These are phyloP conservation scores for Microctonus brassicae DNA, from an alignment of 2,888 invertebrate genomes.

Conservation along the genomic window DNA sequence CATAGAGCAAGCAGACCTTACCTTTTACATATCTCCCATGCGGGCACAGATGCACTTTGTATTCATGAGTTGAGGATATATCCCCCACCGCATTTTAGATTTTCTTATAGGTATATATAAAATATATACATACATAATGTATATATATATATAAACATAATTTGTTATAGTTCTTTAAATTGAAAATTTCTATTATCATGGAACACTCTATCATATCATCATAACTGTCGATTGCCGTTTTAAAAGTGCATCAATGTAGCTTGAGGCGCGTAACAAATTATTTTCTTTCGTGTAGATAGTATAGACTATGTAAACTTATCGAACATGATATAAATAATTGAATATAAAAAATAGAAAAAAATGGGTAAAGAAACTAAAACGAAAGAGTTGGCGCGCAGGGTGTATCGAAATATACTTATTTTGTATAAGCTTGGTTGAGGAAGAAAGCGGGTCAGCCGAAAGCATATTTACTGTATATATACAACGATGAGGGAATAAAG, in stretches of 20 bases:
- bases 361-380: background rate
- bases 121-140: background rate
- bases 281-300: background rate
- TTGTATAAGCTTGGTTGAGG: background rate
- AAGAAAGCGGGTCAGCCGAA: slow-evolving; percentile 20
- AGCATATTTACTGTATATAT: slow-evolving; percentile 7
- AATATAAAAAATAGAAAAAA: background rate
- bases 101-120: background rate
- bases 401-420: slow-evolving; percentile 29
- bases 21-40: slow-evolving; percentile 4
- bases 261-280: background rate
- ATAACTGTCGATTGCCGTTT: background rate
- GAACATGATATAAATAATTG: background rate
- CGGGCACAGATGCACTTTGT: slow-evolving; percentile 24
- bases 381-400: slow-evolving; percentile 6
- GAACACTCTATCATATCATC: background rate
- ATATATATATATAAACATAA: background rate
- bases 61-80: slow-evolving; percentile 32
- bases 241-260: background rate
- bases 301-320: background rate
- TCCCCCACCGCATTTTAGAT: slow-evolving; percentile 9
- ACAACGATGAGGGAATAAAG: background rate
- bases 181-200: slow-evolving; percentile 10
- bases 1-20: background rate
- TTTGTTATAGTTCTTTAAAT: background rate